Evolutionary conservation across 2,113 vertebrate genomes (phyloP).

Genomic region (Equus quagga): DNA sequence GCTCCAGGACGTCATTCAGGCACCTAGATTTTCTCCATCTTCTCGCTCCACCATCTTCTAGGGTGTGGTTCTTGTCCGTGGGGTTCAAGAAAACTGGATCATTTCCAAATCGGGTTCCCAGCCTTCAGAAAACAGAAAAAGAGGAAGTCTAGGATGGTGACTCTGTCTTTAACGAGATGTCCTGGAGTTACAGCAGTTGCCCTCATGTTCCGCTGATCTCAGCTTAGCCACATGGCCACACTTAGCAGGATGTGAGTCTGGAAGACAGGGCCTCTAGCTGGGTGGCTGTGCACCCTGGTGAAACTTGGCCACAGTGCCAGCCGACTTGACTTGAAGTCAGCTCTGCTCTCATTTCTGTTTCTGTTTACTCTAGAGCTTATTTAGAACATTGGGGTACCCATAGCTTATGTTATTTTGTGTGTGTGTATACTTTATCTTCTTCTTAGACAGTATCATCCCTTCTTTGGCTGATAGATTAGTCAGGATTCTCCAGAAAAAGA

Average conservation of each 20-base stretch:
- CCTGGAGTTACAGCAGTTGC: too few relatives aligned
- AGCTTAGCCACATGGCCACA: neutral
- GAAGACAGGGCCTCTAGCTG: rapidly evolving
- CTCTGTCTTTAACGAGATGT: neutral
- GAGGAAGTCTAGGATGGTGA: neutral
- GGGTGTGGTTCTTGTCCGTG: neutral
- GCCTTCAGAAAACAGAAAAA: neutral
- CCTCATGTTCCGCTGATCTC: too few relatives aligned
- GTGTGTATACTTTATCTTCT: neutral
- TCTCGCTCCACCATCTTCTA: neutral
- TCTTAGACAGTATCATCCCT: neutral
- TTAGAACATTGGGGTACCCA: neutral
- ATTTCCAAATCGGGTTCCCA: neutral
- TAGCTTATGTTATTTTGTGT: neutral
- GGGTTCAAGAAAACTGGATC: neutral
- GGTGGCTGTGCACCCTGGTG: neutral
- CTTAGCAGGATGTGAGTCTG: too few relatives aligned
- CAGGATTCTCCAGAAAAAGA: neutral
- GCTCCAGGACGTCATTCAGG: neutral
- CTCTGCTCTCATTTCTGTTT: neutral
- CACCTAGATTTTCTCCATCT: neutral
- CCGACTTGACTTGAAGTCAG: too few relatives aligned
- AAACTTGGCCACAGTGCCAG: neutral
- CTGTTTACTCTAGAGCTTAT: neutral
- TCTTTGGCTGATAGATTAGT: neutral